Evolutionary conservation across 2,113 vertebrate species (phyloP).

Genomic region (Neotragus pygmaeus): DNA sequence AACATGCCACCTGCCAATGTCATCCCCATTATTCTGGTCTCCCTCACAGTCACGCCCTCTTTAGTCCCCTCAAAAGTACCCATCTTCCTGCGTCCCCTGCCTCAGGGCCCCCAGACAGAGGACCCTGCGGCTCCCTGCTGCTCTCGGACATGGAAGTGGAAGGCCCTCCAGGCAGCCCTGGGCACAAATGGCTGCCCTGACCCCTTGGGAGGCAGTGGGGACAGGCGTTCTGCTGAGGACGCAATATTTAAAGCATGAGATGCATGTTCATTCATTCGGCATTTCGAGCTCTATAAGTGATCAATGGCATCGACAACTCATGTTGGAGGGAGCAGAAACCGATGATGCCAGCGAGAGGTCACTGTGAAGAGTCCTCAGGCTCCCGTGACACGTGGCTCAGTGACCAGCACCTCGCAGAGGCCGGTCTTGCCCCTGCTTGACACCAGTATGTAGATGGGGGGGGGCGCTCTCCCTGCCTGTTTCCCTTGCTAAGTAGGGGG

Average conservation of each 20-base stretch:
- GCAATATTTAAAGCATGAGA: neutral
- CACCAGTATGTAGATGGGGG: too few relatives aligned
- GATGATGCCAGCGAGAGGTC: rapidly evolving
- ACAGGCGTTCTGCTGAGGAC: neutral
- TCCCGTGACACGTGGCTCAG: rapidly evolving
- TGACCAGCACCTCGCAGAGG: neutral
- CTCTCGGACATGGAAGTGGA: rapidly evolving
- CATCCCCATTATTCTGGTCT: rapidly evolving
- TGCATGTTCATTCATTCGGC: neutral
- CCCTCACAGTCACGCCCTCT: neutral
- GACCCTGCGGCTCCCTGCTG: too few relatives aligned
- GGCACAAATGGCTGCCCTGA: rapidly evolving
- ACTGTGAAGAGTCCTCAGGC: neutral
- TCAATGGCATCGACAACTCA: neutral
- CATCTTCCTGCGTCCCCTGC: rapidly evolving
- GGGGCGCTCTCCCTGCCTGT: neutral
- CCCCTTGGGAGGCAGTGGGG: neutral
- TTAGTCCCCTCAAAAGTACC: neutral
- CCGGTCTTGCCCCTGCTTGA: rapidly evolving
- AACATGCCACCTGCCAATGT: rapidly evolving
- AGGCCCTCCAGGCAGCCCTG: rapidly evolving
- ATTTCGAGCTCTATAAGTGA: neutral
- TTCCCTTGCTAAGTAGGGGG: neutral
- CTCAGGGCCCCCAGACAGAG: neutral
- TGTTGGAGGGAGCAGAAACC: neutral